A percentile compares a stretch with the other conserved stretches of the same genome.
Conservation (phyloP, 2,888 invertebrate species). For the Orthonevra nobilis region DNA sequence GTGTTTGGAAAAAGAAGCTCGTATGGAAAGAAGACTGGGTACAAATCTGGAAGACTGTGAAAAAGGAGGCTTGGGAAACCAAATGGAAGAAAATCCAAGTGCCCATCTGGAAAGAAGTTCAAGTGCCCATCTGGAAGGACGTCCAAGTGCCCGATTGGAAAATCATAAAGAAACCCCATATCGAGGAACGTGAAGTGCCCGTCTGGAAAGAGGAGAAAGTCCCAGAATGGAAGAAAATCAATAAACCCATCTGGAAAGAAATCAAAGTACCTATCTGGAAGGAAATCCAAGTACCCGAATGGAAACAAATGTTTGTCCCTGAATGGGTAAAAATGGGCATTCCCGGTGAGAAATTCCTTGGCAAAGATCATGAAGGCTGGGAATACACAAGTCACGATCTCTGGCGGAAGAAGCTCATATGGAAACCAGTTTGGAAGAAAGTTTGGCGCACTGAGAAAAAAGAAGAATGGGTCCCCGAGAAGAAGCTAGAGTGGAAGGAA, state of each 20-base stretch:
- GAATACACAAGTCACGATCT: slow-evolving; percentile 92
- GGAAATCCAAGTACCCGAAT: slow-evolving; percentile 81
- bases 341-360: slow-evolving; percentile 89
- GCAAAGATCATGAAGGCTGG: slow-evolving; percentile 90
- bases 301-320: slow-evolving; percentile 84
- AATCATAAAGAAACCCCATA: slow-evolving; percentile 81
- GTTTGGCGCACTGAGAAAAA: slow-evolving; percentile 90
- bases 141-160: slow-evolving; percentile 88
- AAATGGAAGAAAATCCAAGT: slow-evolving; percentile 89
- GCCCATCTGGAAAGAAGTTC: slow-evolving; percentile 88
- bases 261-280: slow-evolving; percentile 87
- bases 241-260: slow-evolving; percentile 83
- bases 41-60: slow-evolving; percentile 86
- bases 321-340: slow-evolving; percentile 84
- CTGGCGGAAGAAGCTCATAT: slow-evolving; percentile 89
- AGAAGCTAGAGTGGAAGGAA: slow-evolving; percentile 84
- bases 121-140: slow-evolving; percentile 89
- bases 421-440: slow-evolving; percentile 87
- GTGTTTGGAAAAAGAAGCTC: slow-evolving; percentile 90
- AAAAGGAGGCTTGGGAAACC: slow-evolving; percentile 87
- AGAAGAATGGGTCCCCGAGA: slow-evolving; percentile 87
- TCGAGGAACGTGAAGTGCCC: slow-evolving; percentile 88
- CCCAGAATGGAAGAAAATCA: slow-evolving; percentile 84
- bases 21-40: slow-evolving; percentile 91
- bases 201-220: slow-evolving; percentile 87